These are phyloP conservation scores for Dermochelys coriacea DNA, from an alignment of 2,797 vertebrate species.

Conservation along the genomic window DNA sequence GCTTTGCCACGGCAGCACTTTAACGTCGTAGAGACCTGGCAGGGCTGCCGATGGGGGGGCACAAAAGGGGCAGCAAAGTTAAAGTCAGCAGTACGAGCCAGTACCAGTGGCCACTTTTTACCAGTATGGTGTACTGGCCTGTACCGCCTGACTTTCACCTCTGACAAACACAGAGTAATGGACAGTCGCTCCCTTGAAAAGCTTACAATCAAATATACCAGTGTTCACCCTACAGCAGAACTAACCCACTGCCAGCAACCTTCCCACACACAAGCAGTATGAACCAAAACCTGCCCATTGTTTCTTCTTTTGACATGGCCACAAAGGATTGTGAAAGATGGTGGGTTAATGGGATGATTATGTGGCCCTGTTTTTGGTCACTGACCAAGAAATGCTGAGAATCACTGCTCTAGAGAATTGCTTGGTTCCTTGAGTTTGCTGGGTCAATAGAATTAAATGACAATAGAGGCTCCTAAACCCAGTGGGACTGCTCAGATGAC, in stretches of 20 bases:
- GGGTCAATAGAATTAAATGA: not conserved
- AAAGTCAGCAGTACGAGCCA: no score
- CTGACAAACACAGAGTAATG: not conserved
- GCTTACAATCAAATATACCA: not conserved
- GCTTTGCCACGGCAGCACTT: no score
- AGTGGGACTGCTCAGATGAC: not conserved
- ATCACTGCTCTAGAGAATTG: not conserved
- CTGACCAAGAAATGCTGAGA: not conserved
- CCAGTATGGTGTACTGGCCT: no score
- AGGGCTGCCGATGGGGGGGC: no score
- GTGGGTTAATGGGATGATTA: not conserved
- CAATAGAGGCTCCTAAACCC: not conserved
- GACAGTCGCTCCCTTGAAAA: not conserved
- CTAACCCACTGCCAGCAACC: not conserved
- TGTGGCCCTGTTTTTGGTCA: not conserved
- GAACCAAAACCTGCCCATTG: not conserved
- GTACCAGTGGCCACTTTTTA: no score
- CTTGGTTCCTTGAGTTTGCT: not conserved
- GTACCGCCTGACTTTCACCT: no score
- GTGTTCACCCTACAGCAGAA: not conserved
- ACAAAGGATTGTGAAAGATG: not conserved
- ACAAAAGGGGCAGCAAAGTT: no score
- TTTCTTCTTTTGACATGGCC: not conserved
- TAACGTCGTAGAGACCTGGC: no score
- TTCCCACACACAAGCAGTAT: not conserved